Base-by-base conservation (phyloP, 2,113 vertebrate genomes). In the Perccottus glenii region DNA sequence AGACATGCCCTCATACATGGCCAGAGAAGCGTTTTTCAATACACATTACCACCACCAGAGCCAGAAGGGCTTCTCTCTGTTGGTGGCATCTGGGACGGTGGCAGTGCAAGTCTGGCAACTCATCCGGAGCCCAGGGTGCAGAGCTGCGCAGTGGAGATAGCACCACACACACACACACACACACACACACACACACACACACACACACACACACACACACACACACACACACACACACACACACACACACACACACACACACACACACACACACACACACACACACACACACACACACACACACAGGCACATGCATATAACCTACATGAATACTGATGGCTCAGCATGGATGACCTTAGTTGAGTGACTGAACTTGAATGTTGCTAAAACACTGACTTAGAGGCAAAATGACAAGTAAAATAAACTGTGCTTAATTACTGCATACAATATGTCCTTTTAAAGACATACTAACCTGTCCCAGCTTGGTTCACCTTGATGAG, bases 131-230 rank as follows among this genome's bases (percentile, higher is more conserved):
- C 51, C 43, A 72, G 72, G 64, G 74, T 80, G 64, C 36, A 78
- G 64, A 64, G 79, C 86, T 88, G 86, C 83, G 67, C 68, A 55
- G 66, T 55, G 8, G 58, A 86, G 86, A 88, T 85, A 86, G 77
- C 50, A 15, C 11, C 11, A 9, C 63, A n/a, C 38, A 70, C 1
- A 56, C 46, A 43, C 40, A 40, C 45, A 19, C n/a, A n/a, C n/a
- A n/a, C n/a, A n/a, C 32, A 40, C 15, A 0, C 38, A 40, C 75
- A 51, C 32, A 27, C 32, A 40, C 15, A 0, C 38, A 40, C 75
- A 51, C 32, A 27, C 32, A 40, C 15, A 0, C 38, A 40, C 75
- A 51, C 32, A 27, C 32, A 40, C 15, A 0, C 38, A 40, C 75
- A 51, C 32, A 27, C 32, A 40, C 15, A 0, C 38, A 40, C 75